These are phyloP conservation scores for Tanytarsus gracilentus DNA, from an alignment of 2,888 invertebrate species.

Conservation along the genomic window DNA sequence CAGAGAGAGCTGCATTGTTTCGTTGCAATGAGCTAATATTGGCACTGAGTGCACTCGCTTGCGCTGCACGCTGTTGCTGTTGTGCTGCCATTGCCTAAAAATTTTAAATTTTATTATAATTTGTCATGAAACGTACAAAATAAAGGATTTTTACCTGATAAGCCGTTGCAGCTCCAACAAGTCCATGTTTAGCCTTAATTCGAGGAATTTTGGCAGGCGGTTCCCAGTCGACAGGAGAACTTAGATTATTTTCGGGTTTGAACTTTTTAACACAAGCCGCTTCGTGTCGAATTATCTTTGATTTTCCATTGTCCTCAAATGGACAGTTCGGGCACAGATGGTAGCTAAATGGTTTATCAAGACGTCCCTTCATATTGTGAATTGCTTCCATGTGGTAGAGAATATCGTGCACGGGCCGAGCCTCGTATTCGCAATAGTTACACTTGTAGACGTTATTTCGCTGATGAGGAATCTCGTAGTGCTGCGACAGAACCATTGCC, in stretches of 20 bases:
- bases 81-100: constrained; percentile 43
- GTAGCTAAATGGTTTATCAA: constrained; percentile 76
- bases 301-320: constrained; percentile 88
- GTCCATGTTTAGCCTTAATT: constrained; percentile 43
- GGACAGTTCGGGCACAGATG: constrained; percentile 91
- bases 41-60: constrained; percentile 22
- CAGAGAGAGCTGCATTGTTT: constrained; percentile 39
- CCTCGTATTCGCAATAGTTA: constrained; percentile 72
- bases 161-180: constrained; percentile 44
- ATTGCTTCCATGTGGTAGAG: constrained; percentile 85
- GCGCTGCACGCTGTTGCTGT: constrained; percentile 36
- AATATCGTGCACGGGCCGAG: constrained; percentile 79
- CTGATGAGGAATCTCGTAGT: constrained; percentile 86
- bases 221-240: constrained; percentile 84
- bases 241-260: constrained; percentile 74
- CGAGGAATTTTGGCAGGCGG: constrained; percentile 86
- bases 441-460: constrained; percentile 77
- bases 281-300: constrained; percentile 78
- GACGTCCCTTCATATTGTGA: constrained; percentile 71
- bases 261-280: constrained; percentile 83
- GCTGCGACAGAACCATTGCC: constrained; percentile 69
- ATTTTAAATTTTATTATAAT: not conserved
- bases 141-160: constrained; percentile 38
- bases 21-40: constrained; percentile 34
- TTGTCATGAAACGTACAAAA: not conserved